Percentiles rank a stretch among this genome's conserved stretches.
Evolutionary conservation across 2,888 invertebrate species (phyloP).

Genomic region (Corbicula japonica): DNA sequence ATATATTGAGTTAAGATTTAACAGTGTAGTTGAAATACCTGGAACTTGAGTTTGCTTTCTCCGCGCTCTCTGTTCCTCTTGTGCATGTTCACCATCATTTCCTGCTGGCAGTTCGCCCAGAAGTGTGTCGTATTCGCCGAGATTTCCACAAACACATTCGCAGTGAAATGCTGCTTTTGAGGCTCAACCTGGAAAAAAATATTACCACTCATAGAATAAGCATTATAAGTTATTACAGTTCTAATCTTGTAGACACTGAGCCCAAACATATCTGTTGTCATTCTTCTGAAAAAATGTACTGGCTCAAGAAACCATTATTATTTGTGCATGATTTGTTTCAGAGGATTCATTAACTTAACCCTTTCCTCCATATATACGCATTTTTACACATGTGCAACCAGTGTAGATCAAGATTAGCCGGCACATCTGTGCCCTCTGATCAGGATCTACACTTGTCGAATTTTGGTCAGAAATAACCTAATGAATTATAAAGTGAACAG

Average conservation of each 20-base stretch:
- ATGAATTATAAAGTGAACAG: too few species aligned
- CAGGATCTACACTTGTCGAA: too few species aligned
- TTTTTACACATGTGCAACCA: too few species aligned
- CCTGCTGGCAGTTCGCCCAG: constrained; percentile 90
- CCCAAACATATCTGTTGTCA: not conserved
- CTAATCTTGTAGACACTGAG: not conserved
- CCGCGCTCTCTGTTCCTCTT: constrained; percentile 88
- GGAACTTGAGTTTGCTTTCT: constrained; percentile 88
- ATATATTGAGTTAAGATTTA: too few species aligned
- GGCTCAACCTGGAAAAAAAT: constrained; percentile 81
- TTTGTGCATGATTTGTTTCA: too few species aligned
- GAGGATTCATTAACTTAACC: too few species aligned
- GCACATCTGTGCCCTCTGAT: too few species aligned
- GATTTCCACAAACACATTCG: constrained; percentile 87
- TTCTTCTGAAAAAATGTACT: not conserved
- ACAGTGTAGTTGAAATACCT: too few species aligned
- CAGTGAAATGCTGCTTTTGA: constrained; percentile 88
- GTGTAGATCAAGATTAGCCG: too few species aligned
- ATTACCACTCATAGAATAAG: not conserved
- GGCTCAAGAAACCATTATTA: too few species aligned
- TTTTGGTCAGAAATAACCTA: too few species aligned
- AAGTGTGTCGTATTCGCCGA: constrained; percentile 87
- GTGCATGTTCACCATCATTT: constrained; percentile 89
- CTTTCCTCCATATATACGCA: too few species aligned
- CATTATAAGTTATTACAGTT: not conserved